Base-by-base conservation (phyloP, 2,113 vertebrate genomes). In the Melanostigma gelatinosum region DNA sequence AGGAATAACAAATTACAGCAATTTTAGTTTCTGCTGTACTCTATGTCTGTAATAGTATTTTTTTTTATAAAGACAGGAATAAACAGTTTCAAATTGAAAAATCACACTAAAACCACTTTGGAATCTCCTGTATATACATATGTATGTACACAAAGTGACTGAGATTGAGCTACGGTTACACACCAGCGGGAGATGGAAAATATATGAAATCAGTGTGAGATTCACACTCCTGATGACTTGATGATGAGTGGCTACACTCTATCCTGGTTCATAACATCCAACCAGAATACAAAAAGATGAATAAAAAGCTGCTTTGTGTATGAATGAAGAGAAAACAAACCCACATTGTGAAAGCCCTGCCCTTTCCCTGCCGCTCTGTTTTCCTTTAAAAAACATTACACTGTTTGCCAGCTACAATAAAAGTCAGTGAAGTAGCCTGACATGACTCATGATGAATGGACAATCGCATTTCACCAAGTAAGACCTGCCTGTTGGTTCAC, bases 231-330 rank as follows among this genome's bases (percentile, higher is more conserved):
- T 75, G 62, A 27, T 40, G 64, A 84, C 46, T 27, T 9, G 34
- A 77, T 64, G 72, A 77, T 55, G 57, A 85, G 57, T 86, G 63
- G 79, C 86, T 80, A 73, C 44, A 8, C 52, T 83, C 54, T 79
- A 64, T 91, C 80, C 82, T 77, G 77, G 69, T 87, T 90, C 76
- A 87, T 44, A 42, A 61, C 32, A 78, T 83, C 88, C 75, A 92
- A 50, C 71, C 72, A 67, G 50, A 44, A 75, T 36, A 34, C 75
- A 76, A 83, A 74, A 77, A 86, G 34, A 48, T 50, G 3, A 22
- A 52, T 22, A 85, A 63, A 46, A 46, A 75, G 61, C 62, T 60
- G 61, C 66, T 72, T 72, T 58, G 48, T 69, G 65, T 20, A 71
- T 81, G 74, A 87, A 65, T 81, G 58, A 84, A 84, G 13, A 80